Conservation (phyloP, 2,113 vertebrate species). For the Podilymbus podiceps region DNA sequence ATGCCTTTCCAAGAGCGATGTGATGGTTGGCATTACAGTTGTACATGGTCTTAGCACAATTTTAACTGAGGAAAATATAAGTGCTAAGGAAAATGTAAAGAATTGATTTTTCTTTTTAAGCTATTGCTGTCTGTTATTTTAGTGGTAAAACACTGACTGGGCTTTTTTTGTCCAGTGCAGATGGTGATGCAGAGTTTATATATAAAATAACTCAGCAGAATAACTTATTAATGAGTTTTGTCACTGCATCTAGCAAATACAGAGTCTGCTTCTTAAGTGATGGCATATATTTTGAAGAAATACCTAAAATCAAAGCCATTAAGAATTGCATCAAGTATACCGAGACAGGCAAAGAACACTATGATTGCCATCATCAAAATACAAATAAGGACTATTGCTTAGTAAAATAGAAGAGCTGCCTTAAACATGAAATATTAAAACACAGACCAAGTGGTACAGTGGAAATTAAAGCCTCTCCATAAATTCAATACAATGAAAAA, state of each 20-base stretch:
- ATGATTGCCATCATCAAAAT: background rate
- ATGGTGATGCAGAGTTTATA: background rate
- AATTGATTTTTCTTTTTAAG: background rate
- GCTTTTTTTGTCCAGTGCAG: background rate
- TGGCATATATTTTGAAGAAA: background rate
- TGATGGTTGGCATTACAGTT: background rate
- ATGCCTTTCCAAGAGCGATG: background rate
- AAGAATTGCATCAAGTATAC: background rate
- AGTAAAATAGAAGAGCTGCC: background rate
- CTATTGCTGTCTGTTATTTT: background rate
- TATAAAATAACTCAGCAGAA: slow-evolving; percentile 7
- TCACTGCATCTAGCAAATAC: background rate
- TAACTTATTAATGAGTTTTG: background rate
- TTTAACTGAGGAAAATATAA: background rate
- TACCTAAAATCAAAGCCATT: background rate
- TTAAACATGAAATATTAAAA: background rate
- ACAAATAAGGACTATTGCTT: background rate
- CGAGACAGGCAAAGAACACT: background rate
- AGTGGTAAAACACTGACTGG: background rate
- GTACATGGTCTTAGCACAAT: background rate
- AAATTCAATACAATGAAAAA: background rate
- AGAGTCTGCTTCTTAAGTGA: background rate
- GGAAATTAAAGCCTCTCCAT: background rate
- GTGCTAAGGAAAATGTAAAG: background rate
- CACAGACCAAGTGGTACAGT: background rate